Percentiles rank a stretch among this genome's conserved stretches.
Evolutionary conservation across 2,797 vertebrate species (phyloP).

Genomic region (Argyrosomus regius): DNA sequence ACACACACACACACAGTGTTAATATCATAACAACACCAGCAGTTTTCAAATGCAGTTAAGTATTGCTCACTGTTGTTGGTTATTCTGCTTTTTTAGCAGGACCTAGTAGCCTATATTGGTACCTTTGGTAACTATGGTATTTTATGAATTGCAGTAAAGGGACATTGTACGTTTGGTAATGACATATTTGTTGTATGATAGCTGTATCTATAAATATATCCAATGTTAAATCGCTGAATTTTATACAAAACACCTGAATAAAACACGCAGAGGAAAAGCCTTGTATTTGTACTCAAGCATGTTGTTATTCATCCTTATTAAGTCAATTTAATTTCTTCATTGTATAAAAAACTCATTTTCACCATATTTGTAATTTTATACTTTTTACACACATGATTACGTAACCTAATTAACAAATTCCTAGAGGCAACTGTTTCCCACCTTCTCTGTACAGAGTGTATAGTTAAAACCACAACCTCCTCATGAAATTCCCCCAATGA

Average conservation of each 20-base stretch:
- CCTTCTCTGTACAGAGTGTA: slow-evolving; percentile 30
- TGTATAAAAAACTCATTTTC: neutral
- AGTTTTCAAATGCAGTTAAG: slow-evolving; percentile 75
- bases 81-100: slow-evolving; percentile 80
- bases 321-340: neutral
- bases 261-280: slow-evolving; percentile 70
- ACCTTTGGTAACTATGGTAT: slow-evolving; percentile 85
- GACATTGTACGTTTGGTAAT: slow-evolving; percentile 84
- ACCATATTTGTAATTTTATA: neutral
- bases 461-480: slow-evolving; percentile 53
- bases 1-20: slow-evolving; percentile 62
- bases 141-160: slow-evolving; percentile 83
- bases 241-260: slow-evolving; percentile 83
- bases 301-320: neutral
- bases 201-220: slow-evolving; percentile 85
- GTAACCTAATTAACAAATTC: slow-evolving; percentile 9
- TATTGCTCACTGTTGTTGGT: slow-evolving; percentile 76
- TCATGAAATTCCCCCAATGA: slow-evolving; percentile 56
- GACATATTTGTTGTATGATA: slow-evolving; percentile 85
- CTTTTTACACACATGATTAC: neutral
- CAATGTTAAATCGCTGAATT: slow-evolving; percentile 82
- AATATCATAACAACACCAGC: slow-evolving; percentile 79
- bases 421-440: slow-evolving; percentile 31
- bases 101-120: slow-evolving; percentile 82
- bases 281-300: slow-evolving; percentile 52